phyloP scores from a whole-genome alignment of 2,113 vertebrate species.

The Sturnus vulgaris region DNA sequence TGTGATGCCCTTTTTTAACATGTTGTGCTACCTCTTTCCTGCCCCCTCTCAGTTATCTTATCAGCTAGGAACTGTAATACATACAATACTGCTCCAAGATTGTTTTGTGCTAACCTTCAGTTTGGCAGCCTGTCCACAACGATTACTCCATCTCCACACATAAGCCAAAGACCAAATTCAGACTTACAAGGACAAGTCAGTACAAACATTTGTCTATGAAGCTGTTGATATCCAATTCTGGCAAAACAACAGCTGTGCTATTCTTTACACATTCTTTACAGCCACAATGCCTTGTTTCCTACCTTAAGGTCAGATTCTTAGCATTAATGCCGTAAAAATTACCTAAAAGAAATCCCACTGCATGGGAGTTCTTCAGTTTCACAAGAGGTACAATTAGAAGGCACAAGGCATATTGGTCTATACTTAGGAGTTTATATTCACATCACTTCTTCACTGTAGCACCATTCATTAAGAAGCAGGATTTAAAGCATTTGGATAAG shows the following conservation, averaged over 20 bases:
- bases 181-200: slow-evolving; percentile 21
- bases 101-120: slow-evolving; percentile 6
- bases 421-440: neutral
- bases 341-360: neutral
- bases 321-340: neutral
- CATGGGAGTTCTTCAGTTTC: neutral
- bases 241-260: slow-evolving; percentile 12
- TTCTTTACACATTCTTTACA: neutral
- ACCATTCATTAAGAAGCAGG: neutral
- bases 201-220: neutral
- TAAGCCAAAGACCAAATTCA: neutral
- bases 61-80: neutral
- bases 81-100: neutral
- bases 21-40: neutral
- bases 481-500: neutral
- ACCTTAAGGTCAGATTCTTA: neutral
- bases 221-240: neutral
- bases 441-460: neutral
- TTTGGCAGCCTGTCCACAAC: slow-evolving; percentile 8
- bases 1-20: neutral
- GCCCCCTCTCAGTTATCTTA: neutral
- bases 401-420: neutral
- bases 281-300: neutral
- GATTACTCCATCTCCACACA: neutral
- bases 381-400: neutral